Percentiles rank a stretch among this genome's conserved stretches.
phyloP scores from a whole-genome alignment of 2,113 vertebrate genomes.

The Clarias magur region DNA sequence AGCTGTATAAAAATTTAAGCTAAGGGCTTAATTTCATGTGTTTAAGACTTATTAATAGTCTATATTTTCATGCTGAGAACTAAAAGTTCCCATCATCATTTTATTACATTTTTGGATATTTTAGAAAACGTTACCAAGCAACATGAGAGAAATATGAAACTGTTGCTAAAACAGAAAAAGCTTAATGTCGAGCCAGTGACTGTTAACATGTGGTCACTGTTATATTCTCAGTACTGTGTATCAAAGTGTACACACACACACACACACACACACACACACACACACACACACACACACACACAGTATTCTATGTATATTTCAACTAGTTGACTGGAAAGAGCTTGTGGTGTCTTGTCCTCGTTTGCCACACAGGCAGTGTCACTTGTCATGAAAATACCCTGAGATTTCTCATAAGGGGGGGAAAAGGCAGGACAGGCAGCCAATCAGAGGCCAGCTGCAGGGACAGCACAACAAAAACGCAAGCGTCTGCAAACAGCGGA shows the following conservation, averaged over 20 bases:
- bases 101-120: background rate
- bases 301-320: background rate
- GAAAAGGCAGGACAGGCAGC: constrained; percentile 20
- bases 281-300: background rate
- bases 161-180: background rate
- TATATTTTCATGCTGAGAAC: background rate
- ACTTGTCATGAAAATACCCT: constrained; percentile 43
- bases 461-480: constrained; percentile 30
- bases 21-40: background rate
- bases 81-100: background rate
- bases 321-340: background rate
- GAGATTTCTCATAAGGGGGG: constrained; percentile 19
- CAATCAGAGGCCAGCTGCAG: constrained; percentile 47
- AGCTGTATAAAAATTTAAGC: background rate
- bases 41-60: background rate
- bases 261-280: background rate
- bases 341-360: background rate
- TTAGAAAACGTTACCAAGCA: background rate
- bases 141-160: background rate
- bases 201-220: background rate
- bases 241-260: background rate
- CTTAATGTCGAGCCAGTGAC: background rate
- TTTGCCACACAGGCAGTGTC: background rate
- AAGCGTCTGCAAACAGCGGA: constrained; percentile 43
- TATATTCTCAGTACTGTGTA: background rate